Conservation (phyloP, 2,113 vertebrate genomes). For the Nannospalax galili region DNA sequence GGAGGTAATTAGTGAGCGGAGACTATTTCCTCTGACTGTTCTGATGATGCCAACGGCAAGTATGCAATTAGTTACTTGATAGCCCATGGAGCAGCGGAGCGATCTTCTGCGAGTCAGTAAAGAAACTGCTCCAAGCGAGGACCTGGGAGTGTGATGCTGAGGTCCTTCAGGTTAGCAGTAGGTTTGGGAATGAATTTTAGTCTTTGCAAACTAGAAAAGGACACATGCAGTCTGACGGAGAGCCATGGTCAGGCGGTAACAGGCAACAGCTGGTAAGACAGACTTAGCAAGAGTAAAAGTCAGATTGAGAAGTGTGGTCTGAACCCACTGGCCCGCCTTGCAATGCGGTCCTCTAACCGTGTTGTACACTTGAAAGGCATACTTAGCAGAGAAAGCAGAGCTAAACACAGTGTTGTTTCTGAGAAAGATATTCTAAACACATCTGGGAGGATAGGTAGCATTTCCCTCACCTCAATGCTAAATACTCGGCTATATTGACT, state of each 20-base stretch:
- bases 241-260: constrained; percentile 67
- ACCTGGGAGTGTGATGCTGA: constrained; percentile 81
- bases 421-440: constrained; percentile 78
- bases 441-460: constrained; percentile 75
- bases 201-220: constrained; percentile 77
- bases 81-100: constrained; percentile 78
- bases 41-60: constrained; percentile 80
- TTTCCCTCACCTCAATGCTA: constrained; percentile 82
- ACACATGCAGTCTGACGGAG: constrained; percentile 80
- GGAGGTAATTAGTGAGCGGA: constrained; percentile 89
- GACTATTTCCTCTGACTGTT: constrained; percentile 84
- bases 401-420: constrained; percentile 82
- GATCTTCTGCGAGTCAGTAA: constrained; percentile 83
- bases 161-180: constrained; percentile 69
- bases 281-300: constrained; percentile 79
- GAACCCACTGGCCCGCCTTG: constrained; percentile 78
- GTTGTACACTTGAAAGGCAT: constrained; percentile 67
- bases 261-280: constrained; percentile 83
- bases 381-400: constrained; percentile 75
- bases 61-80: constrained; percentile 75
- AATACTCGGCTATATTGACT: constrained; percentile 80
- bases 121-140: constrained; percentile 81
- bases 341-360: constrained; percentile 66
- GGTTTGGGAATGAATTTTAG: constrained; percentile 71
- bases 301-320: constrained; percentile 74